Conservation (phyloP, 2,888 invertebrate genomes). For the Spicauda simplicius region DNA sequence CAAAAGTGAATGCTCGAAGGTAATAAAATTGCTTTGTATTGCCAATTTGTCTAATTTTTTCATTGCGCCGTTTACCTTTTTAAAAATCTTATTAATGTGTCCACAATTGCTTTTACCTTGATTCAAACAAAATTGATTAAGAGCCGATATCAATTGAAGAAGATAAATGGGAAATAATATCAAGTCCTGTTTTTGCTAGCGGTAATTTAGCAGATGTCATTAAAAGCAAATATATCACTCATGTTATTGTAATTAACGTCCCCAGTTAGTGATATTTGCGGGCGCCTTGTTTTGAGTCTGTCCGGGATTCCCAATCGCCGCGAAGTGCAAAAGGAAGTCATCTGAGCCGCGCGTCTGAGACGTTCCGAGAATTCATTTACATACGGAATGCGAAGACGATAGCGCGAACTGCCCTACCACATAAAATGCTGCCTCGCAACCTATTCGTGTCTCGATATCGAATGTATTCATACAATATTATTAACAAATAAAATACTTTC, state of each 20-base stretch:
- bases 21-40: slow-evolving; percentile 42
- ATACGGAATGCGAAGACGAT: slow-evolving; percentile 58
- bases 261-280: slow-evolving; percentile 5
- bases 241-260: slow-evolving; percentile 30
- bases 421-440: neutral
- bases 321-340: slow-evolving; percentile 61
- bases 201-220: neutral
- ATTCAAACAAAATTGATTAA: too few relatives aligned
- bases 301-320: slow-evolving; percentile 66
- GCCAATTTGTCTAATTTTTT: slow-evolving; percentile 51
- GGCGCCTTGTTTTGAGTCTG: neutral
- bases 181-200: neutral
- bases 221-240: neutral
- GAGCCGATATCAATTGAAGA: too few relatives aligned
- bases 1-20: slow-evolving; percentile 17
- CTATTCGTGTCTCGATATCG: neutral
- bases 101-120: too few relatives aligned
- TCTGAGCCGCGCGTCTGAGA: slow-evolving; percentile 53
- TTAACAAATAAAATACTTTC: too few relatives aligned
- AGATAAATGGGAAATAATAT: neutral
- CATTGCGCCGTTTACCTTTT: neutral
- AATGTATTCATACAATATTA: neutral
- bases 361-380: slow-evolving; percentile 75
- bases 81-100: neutral
- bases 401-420: slow-evolving; percentile 41